A percentile compares a stretch with the other conserved stretches of the same genome.
phyloP scores from a whole-genome alignment of 1,140 invertebrate species.

The Panagrolaimus sp. region DNA sequence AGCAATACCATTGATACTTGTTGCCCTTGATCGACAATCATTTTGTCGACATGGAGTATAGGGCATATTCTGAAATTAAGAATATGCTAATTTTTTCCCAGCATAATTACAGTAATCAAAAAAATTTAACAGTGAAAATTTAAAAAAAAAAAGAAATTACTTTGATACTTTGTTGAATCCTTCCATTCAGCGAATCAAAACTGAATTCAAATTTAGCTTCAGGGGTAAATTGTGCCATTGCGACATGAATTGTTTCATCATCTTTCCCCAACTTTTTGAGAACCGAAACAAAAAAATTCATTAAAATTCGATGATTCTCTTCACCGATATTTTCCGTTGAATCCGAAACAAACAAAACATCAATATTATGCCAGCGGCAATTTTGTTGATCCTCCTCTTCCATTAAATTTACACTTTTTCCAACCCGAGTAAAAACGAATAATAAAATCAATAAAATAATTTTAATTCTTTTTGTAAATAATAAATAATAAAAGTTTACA shows the following conservation, averaged over 20 bases:
- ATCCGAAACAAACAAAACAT: slow-evolving; percentile 5
- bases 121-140: no score
- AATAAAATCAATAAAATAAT: slow-evolving; percentile 10
- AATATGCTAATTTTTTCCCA: no score
- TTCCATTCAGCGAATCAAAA: slow-evolving; percentile 28
- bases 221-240: slow-evolving; percentile 31
- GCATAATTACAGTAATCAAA: no score
- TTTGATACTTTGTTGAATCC: slow-evolving; percentile 18
- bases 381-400: not conserved
- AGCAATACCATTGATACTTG: slow-evolving; percentile 27
- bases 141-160: slow-evolving; percentile 1
- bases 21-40: slow-evolving; percentile 12
- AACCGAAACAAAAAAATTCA: slow-evolving; percentile 2
- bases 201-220: slow-evolving; percentile 39
- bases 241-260: not conserved
- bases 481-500: no score
- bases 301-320: not conserved
- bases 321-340: not conserved
- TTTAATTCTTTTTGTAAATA: not conserved
- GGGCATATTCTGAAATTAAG: slow-evolving; percentile 31
- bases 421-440: not conserved
- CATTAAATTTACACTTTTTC: not conserved
- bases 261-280: not conserved
- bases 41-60: slow-evolving; percentile 23
- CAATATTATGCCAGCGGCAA: not conserved